Evolutionary conservation across 2,113 vertebrate species (phyloP).

Genomic region (Myiozetetes cayanensis): DNA sequence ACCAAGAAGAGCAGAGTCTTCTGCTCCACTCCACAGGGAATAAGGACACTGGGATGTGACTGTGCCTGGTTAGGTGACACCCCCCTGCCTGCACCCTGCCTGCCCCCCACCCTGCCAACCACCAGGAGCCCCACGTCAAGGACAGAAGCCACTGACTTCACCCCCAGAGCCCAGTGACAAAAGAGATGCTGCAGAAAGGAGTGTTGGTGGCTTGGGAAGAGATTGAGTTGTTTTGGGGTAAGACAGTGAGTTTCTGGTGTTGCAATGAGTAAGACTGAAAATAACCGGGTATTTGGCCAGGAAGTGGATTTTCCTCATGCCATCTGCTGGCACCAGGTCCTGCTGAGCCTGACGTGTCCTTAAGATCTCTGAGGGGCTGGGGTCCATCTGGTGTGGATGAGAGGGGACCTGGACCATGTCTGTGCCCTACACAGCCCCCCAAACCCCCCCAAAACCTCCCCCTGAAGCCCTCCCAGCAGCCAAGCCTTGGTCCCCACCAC

Average conservation of each 20-base stretch:
- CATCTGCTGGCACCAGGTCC: slow-evolving; percentile 21
- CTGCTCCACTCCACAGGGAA: rapidly evolving
- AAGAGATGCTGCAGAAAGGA: not conserved
- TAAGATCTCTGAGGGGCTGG: not conserved
- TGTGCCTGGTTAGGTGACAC: not conserved
- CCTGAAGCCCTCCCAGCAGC: not conserved
- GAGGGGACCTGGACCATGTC: not conserved
- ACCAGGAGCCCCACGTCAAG: not conserved
- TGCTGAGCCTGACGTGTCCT: slow-evolving; percentile 7
- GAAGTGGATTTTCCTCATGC: not conserved
- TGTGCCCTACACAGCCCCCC: not conserved
- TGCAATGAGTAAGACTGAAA: rapidly evolving
- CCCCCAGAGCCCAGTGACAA: not conserved
- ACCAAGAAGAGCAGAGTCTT: not conserved
- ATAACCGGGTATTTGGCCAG: not conserved
- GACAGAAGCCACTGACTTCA: not conserved
- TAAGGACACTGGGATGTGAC: rapidly evolving
- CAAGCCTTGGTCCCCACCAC: not conserved
- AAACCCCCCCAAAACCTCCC: not conserved
- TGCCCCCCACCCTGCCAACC: not conserved
- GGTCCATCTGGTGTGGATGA: slow-evolving; percentile 10
- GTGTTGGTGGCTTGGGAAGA: not conserved
- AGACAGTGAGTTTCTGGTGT: not conserved
- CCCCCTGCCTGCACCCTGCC: not conserved
- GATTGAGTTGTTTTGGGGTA: not conserved